Evolutionary conservation across 2,888 invertebrate genomes (phyloP).

Genomic region (Pseudococcus longispinus): DNA sequence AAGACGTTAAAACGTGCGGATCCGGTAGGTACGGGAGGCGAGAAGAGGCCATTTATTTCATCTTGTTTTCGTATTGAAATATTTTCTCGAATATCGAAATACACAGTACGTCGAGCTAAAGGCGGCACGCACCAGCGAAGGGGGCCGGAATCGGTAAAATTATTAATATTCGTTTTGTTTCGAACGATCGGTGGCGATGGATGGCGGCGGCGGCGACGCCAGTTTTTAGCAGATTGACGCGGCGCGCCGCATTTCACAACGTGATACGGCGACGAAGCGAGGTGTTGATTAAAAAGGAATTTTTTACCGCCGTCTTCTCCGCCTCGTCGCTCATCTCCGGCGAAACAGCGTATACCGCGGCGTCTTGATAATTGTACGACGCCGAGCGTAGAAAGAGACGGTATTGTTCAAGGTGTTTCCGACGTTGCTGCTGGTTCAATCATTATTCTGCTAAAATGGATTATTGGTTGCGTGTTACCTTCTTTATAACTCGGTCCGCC

Average conservation of each 20-base stretch:
- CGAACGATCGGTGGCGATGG: neutral
- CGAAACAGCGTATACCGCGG: neutral
- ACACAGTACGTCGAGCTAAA: neutral
- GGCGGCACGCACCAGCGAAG: neutral
- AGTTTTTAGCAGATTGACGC: neutral
- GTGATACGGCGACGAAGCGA: neutral
- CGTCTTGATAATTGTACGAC: neutral
- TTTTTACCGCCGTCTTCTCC: neutral
- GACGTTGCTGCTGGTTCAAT: neutral
- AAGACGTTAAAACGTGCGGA: neutral
- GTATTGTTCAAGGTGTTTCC: conserved; percentile 21
- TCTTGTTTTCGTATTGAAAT: conserved; percentile 12
- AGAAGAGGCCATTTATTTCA: conserved; percentile 5
- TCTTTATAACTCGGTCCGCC: neutral
- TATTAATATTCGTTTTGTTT: conserved; percentile 21
- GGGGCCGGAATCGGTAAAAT: neutral
- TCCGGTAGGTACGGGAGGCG: neutral
- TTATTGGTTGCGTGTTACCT: neutral
- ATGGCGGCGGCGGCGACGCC: neutral
- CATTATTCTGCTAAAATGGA: neutral
- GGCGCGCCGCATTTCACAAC: neutral
- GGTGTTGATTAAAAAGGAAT: conserved; percentile 19
- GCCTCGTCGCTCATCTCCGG: neutral
- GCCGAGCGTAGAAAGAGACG: neutral
- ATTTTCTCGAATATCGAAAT: neutral